Evolutionary conservation across 2,113 vertebrate species (phyloP).

Genomic region (Sander lucioperca): DNA sequence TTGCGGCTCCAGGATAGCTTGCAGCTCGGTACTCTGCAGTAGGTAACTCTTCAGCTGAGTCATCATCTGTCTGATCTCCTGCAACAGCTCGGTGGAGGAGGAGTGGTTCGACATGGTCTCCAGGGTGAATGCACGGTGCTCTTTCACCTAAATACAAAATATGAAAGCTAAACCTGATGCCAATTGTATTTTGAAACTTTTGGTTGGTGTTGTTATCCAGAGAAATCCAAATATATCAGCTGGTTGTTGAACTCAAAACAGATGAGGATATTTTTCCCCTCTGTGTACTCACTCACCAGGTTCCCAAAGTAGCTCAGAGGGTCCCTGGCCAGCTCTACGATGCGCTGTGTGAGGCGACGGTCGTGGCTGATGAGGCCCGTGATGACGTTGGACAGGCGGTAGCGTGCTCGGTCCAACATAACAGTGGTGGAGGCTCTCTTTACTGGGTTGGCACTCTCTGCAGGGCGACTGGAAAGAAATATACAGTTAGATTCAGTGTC

Average conservation of each 20-base stretch:
- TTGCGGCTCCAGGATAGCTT: slow-evolving; percentile 85
- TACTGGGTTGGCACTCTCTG: slow-evolving; percentile 60
- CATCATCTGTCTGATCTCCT: slow-evolving; percentile 98
- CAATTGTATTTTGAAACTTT: neutral
- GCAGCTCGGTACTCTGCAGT: slow-evolving; percentile 94
- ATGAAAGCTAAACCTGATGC: neutral
- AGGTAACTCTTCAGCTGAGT: slow-evolving; percentile 98
- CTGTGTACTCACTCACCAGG: slow-evolving; percentile 88
- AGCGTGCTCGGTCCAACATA: slow-evolving; percentile 90
- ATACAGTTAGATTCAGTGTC: neutral
- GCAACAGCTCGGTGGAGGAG: slow-evolving; percentile 95
- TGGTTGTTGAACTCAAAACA: neutral
- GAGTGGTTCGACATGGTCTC: slow-evolving; percentile 93
- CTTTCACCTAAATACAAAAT: slow-evolving; percentile 81
- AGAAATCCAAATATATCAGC: neutral
- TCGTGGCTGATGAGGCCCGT: slow-evolving; percentile 91
- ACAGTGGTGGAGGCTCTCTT: slow-evolving; percentile 87
- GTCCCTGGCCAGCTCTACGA: slow-evolving; percentile 93
- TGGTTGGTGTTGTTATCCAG: neutral
- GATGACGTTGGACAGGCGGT: slow-evolving; percentile 90
- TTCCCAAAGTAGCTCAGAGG: slow-evolving; percentile 94
- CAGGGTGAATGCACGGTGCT: slow-evolving; percentile 92
- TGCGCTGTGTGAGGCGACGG: slow-evolving; percentile 91
- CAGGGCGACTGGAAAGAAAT: slow-evolving; percentile 31
- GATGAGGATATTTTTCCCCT: neutral